Percentiles rank a stretch among this genome's conserved stretches.
Conservation (phyloP, 2,113 vertebrate species). For the Sceloporus undulatus region DNA sequence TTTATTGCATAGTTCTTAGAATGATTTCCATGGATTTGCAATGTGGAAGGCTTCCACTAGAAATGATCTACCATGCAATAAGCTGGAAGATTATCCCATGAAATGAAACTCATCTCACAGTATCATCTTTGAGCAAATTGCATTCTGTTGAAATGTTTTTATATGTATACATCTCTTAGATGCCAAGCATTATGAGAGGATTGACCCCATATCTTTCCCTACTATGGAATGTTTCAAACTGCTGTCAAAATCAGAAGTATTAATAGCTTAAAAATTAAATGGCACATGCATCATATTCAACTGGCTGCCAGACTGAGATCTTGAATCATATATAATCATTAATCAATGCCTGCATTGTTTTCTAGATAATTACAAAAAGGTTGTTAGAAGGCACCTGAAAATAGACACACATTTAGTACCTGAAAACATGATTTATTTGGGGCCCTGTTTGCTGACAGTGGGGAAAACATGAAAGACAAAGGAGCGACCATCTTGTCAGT, state of each 20-base stretch:
- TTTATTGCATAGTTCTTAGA: neutral
- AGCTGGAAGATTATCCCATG: conserved; percentile 2
- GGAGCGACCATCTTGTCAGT: too few relatives aligned
- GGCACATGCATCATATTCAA: neutral
- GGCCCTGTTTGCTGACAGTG: too few relatives aligned
- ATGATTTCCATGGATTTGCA: neutral
- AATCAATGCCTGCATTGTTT: neutral
- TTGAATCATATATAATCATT: neutral
- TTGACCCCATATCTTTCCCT: conserved; percentile 18
- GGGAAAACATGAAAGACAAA: too few relatives aligned
- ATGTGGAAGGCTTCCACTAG: neutral
- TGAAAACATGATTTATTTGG: too few relatives aligned
- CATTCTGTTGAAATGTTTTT: conserved; percentile 28
- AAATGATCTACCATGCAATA: neutral
- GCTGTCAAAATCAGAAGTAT: conserved; percentile 14
- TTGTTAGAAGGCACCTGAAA: neutral
- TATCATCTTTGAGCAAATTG: conserved; percentile 28
- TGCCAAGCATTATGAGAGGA: conserved; percentile 27
- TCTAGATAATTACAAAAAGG: neutral
- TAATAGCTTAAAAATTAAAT: conserved; percentile 25
- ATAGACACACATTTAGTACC: neutral
- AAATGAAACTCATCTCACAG: conserved; percentile 21
- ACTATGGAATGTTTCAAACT: conserved; percentile 25
- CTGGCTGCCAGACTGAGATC: neutral
- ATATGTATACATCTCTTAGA: conserved; percentile 10